Evolutionary conservation across 2,888 invertebrate genomes (phyloP).

Genomic region (Papilio elwesi): DNA sequence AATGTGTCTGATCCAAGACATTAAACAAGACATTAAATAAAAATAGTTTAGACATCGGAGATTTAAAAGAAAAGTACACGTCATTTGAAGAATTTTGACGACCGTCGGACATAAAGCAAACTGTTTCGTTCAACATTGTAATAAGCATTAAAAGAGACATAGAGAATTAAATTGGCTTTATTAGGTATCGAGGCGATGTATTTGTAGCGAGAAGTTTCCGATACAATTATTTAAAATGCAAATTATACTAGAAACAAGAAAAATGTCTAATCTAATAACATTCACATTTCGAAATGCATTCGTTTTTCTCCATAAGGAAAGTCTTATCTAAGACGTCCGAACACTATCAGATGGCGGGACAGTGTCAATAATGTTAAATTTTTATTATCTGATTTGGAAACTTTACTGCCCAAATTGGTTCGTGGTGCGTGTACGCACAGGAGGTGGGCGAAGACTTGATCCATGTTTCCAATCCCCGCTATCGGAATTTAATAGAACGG

Average conservation of each 20-base stretch:
- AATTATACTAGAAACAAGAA: constrained; percentile 29
- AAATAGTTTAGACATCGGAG: constrained; percentile 30
- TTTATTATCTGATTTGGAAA: constrained; percentile 69
- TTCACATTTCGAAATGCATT: constrained; percentile 18
- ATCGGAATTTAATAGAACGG: constrained; percentile 48
- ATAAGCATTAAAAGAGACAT: constrained; percentile 25
- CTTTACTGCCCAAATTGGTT: constrained; percentile 64
- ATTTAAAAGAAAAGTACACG: constrained; percentile 15
- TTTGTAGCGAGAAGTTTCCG: constrained; percentile 6
- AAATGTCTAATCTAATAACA: background rate
- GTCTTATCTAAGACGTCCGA: constrained; percentile 46
- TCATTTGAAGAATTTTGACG: constrained; percentile 27
- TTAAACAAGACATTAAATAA: constrained; percentile 22
- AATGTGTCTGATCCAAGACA: constrained; percentile 14
- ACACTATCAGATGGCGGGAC: constrained; percentile 53
- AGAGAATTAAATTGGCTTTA: constrained; percentile 20
- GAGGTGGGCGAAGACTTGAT: constrained; percentile 57
- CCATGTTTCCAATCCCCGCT: constrained; percentile 48
- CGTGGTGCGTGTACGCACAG: constrained; percentile 47
- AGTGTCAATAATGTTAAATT: constrained; percentile 68
- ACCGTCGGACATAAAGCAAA: constrained; percentile 18
- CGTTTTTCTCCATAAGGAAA: constrained; percentile 41
- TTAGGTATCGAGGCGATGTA: constrained; percentile 16
- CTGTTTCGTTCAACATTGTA: constrained; percentile 26
- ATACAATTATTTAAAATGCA: constrained; percentile 30